Evolutionary conservation across 2,888 invertebrate species (phyloP).

Genomic region (Acanthoscelides obtectus): DNA sequence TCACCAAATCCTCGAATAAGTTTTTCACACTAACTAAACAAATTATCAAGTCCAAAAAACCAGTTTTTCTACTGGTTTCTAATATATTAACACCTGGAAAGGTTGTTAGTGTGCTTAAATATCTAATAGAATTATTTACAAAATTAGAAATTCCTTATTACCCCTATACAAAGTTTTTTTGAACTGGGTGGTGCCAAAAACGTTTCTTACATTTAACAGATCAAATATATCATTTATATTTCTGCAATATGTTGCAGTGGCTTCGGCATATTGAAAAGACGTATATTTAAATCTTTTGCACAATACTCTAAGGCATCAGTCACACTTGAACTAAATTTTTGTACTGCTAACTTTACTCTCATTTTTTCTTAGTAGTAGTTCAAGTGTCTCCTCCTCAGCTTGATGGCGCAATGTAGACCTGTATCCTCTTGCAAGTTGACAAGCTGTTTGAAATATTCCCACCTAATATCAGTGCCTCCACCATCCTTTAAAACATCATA

Average conservation of each 20-base stretch:
- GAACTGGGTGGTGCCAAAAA: slow-evolving; percentile 8
- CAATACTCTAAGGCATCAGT: too few species aligned
- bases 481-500: too few species aligned
- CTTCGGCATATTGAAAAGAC: slow-evolving; percentile 12
- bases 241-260: slow-evolving; percentile 10
- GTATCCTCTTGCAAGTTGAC: too few species aligned
- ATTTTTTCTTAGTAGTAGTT: too few species aligned
- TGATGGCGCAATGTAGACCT: too few species aligned
- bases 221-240: slow-evolving; percentile 18
- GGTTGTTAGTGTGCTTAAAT: slow-evolving; percentile 6
- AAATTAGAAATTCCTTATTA: slow-evolving; percentile 4
- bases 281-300: too few species aligned
- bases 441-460: too few species aligned
- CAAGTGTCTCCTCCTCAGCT: too few species aligned
- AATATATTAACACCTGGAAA: slow-evolving; percentile 10
- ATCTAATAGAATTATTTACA: too few species aligned
- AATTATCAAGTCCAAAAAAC: slow-evolving; percentile 15
- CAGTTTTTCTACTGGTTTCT: slow-evolving; percentile 17
- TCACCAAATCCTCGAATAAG: slow-evolving; percentile 2
- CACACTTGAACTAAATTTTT: too few species aligned
- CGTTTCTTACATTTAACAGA: slow-evolving; percentile 16
- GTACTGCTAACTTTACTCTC: too few species aligned
- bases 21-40: neutral
- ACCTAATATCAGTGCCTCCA: too few species aligned
- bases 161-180: slow-evolving; percentile 12